These are phyloP conservation scores for Calycopis cecrops DNA, from an alignment of 1,140 invertebrate genomes.

Conservation along the genomic window DNA sequence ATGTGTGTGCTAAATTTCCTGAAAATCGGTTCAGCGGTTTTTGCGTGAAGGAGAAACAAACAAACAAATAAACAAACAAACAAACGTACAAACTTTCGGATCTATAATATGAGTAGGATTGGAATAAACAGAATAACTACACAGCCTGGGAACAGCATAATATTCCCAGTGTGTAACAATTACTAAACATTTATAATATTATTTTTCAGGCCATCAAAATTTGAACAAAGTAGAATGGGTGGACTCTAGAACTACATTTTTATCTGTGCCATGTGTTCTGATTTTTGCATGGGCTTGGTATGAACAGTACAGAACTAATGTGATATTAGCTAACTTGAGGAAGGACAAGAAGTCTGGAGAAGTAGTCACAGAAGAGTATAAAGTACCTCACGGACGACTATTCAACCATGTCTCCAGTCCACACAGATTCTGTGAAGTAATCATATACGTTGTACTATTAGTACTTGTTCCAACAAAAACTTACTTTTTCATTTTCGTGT, in stretches of 20 bases:
- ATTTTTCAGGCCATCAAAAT: constrained; percentile 42
- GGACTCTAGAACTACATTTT: constrained; percentile 45
- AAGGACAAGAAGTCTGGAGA: constrained; percentile 79
- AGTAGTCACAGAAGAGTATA: constrained; percentile 82
- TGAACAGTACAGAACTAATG: constrained; percentile 82
- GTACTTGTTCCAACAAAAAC: constrained; percentile 74
- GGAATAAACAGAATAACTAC: too few relatives aligned
- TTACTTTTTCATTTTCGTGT: constrained; percentile 71
- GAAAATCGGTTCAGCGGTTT: too few relatives aligned
- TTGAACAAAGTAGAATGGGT: constrained; percentile 42
- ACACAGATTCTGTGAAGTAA: constrained; percentile 87
- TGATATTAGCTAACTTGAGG: constrained; percentile 82
- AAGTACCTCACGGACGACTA: constrained; percentile 84
- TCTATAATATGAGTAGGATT: too few relatives aligned
- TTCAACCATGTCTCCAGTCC: constrained; percentile 89
- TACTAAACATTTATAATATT: background rate
- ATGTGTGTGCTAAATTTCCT: too few relatives aligned
- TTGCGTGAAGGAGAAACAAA: too few relatives aligned
- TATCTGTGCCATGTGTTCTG: constrained; percentile 69
- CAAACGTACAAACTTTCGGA: too few relatives aligned
- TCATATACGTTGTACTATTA: constrained; percentile 83
- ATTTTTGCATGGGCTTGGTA: constrained; percentile 82
- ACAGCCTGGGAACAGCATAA: too few relatives aligned
- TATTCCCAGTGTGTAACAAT: too few relatives aligned
- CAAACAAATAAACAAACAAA: too few relatives aligned